Base-by-base conservation (phyloP, 1,140 invertebrate species). In the Bombus affinis region DNA sequence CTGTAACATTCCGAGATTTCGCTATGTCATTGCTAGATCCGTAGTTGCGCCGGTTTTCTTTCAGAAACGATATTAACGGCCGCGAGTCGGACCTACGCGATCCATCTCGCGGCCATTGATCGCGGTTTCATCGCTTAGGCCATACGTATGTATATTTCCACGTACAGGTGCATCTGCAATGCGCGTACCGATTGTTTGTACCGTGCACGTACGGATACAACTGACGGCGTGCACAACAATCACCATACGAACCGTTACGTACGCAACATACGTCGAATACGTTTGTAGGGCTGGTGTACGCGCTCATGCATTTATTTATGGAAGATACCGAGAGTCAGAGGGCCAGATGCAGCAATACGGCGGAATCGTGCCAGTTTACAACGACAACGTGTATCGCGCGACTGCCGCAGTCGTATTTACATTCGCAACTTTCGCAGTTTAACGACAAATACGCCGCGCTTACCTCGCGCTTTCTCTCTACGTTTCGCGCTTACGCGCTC, bases 391-490 rank as follows among this genome's bases (percentile, higher is more conserved):
- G 86, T 91, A 89, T 89, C 89, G 89, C 86, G 65, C 74, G 9
- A 75, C 78, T n/a, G 62, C 59, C 73, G n/a, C 39, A 77, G 79
- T 78, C 84, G 81, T 83, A 94, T 94, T 92, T 94, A 92, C 93
- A 94, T 94, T 91, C 86, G 91, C 91, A 93, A 94, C 93, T 93
- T 94, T 94, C 89, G 89, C 83, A 90, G 91, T 90, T 93, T 93
- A 91, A 89, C 89, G 86, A 57, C 76, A 83, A 84, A 90, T 93
- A 92, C 82, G 86, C 28, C 32, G 18, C 35, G 66, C 15, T 66
- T 71, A 59, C 32, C 72, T n/a, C 42, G 59, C 18, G 8, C 1
- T n/a, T n/a, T 68, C 22, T 47, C 37, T 53, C 5, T 42, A 13
- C n/a, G 18, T 15, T 12, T 42, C 39, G 25, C 39, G 28, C 1